These are phyloP conservation scores for Drosophila santomea DNA, from an alignment of 1,140 invertebrate genomes.

Conservation along the genomic window DNA sequence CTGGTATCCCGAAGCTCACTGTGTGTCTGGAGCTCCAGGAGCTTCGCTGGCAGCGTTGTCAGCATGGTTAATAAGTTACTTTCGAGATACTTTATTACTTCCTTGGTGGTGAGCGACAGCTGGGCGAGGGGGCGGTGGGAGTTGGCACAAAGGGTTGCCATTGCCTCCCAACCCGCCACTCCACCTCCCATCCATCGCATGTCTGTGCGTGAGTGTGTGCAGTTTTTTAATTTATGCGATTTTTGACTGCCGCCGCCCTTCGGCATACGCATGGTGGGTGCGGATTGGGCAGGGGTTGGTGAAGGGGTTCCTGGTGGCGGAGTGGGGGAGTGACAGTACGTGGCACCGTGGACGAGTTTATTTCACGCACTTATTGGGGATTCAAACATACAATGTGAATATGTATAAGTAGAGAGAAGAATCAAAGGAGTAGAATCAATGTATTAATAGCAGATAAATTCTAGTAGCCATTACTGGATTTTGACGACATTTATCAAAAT, in stretches of 20 bases:
- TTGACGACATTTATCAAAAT: neutral
- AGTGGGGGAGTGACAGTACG: slow-evolving; percentile 9
- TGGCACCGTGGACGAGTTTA: slow-evolving; percentile 2
- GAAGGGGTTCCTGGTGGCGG: neutral
- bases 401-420: neutral
- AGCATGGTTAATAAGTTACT: slow-evolving; percentile 83
- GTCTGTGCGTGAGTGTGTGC: slow-evolving; percentile 56
- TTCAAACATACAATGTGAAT: too few species aligned
- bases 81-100: slow-evolving; percentile 82
- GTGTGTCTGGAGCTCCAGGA: slow-evolving; percentile 46
- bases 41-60: slow-evolving; percentile 67
- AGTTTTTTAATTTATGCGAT: slow-evolving; percentile 80
- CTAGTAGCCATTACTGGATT: too few species aligned
- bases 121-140: slow-evolving; percentile 2
- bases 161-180: slow-evolving; percentile 35
- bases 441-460: too few species aligned
- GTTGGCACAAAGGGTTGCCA: slow-evolving; percentile 62
- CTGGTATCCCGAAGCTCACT: slow-evolving; percentile 21
- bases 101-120: slow-evolving; percentile 70
- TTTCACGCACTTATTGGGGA: neutral
- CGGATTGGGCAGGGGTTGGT: neutral
- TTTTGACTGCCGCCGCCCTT: slow-evolving; percentile 65
- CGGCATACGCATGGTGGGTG: slow-evolving; percentile 8
- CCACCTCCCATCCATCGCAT: slow-evolving; percentile 2
- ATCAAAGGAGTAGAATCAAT: neutral